Conservation (phyloP, 1,140 invertebrate genomes). For the Mycetomoellerius zeteki region DNA sequence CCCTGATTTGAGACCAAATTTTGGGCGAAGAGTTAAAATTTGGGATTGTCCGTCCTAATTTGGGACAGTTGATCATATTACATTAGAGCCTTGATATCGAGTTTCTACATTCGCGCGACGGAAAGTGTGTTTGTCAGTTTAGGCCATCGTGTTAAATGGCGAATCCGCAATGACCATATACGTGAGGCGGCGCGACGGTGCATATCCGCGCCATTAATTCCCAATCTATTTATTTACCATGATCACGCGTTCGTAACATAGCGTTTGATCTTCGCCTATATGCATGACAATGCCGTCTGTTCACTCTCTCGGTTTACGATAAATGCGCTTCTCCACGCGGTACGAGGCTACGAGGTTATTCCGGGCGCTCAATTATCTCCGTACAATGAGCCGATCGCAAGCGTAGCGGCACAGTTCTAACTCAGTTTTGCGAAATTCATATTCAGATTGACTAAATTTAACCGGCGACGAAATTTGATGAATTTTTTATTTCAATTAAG, state of each 20-base stretch:
- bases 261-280: conserved; percentile 56
- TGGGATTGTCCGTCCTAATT: no score
- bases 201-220: conserved; percentile 56
- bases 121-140: neutral
- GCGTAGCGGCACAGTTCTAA: conserved; percentile 37
- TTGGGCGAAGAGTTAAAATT: no score
- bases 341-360: conserved; percentile 72
- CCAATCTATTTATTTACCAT: conserved; percentile 67
- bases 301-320: conserved; percentile 7
- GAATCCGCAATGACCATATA: conserved; percentile 13
- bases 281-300: conserved; percentile 16
- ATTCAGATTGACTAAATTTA: conserved; percentile 16
- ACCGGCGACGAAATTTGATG: neutral
- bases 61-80: no score
- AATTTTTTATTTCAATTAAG: neutral
- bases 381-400: conserved; percentile 78
- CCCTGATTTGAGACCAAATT: no score
- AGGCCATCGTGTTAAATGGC: conserved; percentile 39
- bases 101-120: no score
- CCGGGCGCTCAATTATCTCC: conserved; percentile 80
- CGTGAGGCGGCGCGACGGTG: neutral
- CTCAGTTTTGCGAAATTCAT: conserved; percentile 17
- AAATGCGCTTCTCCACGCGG: conserved; percentile 45
- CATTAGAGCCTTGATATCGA: no score
- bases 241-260: conserved; percentile 18